Evolutionary conservation across 2,113 vertebrate species (phyloP), one percentile per base, ranked within the genome.

Genomic region (Perccottus glenii): DNA sequence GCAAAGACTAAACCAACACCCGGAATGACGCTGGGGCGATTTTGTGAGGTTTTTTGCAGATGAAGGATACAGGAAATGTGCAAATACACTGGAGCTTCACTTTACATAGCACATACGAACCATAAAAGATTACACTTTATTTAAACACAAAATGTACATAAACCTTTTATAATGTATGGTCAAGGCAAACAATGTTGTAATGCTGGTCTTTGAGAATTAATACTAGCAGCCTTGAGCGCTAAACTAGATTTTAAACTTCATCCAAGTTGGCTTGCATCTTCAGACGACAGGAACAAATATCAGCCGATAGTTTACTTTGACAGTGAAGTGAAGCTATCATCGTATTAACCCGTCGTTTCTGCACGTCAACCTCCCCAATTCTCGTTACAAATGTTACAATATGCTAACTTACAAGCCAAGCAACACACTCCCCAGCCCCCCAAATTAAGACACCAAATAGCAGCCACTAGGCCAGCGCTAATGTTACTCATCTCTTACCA

Each of bases 381-480:
- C 1, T 32, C 3, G 14, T 33, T 32, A 27, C 3, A 45, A 42
- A 60, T 64, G 70, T 62, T 55, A 19, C 55, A 68, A 40, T 4
- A 2, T 47, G 42, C 64, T 19, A 66, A 64, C 50, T 58, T 51
- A 69, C 45, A 44, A 67, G 68, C 44, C 35, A 78, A 53, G 45
- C 38, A 52, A 36, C 38, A 72, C 72, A 73, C 62, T 40, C 50
- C 73, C 84, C 75, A 80, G 66, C 81, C 84, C 88, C 86, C 81
- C 66, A 83, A 84, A 82, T 70, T 79, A 85, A 87, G 78, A 84
- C 78, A 84, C 82, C 45, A 78, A 55, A 79, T 72, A 84, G 80
- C 74, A 85, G 87, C 86, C 81, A 85, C 85, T 89, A 91, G 90
- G 87, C 89, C 87, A 85, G 42, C 84, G 85, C 88, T 85, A 90